Evolutionary conservation across 2,888 invertebrate genomes (phyloP).

Genomic region (Caenorhabditis afra): DNA sequence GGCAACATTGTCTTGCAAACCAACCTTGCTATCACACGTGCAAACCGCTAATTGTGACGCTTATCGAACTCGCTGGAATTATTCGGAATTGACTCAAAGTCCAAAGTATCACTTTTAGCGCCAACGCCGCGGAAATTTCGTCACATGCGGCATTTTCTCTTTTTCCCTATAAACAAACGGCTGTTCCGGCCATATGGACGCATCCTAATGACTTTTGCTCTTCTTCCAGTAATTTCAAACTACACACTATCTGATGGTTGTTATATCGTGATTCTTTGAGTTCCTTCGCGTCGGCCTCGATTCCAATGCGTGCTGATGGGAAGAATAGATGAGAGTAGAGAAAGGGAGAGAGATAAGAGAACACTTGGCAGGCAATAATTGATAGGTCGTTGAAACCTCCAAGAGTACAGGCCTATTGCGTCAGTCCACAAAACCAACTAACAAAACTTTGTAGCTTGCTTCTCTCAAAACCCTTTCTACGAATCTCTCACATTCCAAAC

Average conservation of each 20-base stretch:
- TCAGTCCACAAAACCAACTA: conserved; percentile 22
- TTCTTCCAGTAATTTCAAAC: not conserved
- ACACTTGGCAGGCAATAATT: conserved; percentile 33
- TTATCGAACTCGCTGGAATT: conserved; percentile 2
- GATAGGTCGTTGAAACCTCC: conserved; percentile 44
- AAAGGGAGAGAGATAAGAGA: conserved; percentile 46
- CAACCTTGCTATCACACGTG: conserved; percentile 9
- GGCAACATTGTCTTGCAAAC: not conserved
- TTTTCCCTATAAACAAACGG: not conserved
- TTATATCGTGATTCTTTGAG: conserved; percentile 34
- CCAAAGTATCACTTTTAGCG: conserved; percentile 36
- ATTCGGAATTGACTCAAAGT: conserved; percentile 42
- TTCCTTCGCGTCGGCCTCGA: conserved; percentile 25
- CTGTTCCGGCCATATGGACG: conserved; percentile 4
- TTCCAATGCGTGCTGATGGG: conserved; percentile 19
- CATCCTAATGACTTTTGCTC: not conserved
- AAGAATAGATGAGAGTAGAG: conserved; percentile 7
- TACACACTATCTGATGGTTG: conserved; percentile 14
- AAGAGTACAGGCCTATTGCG: conserved; percentile 32
- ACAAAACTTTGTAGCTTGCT: conserved; percentile 29
- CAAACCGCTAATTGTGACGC: not conserved
- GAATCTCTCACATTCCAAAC: no score
- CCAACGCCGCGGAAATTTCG: not conserved
- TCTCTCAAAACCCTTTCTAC: no score
- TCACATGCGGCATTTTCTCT: not conserved